Conservation (phyloP, 1,140 invertebrate genomes). For the Marisa cornuarietis region DNA sequence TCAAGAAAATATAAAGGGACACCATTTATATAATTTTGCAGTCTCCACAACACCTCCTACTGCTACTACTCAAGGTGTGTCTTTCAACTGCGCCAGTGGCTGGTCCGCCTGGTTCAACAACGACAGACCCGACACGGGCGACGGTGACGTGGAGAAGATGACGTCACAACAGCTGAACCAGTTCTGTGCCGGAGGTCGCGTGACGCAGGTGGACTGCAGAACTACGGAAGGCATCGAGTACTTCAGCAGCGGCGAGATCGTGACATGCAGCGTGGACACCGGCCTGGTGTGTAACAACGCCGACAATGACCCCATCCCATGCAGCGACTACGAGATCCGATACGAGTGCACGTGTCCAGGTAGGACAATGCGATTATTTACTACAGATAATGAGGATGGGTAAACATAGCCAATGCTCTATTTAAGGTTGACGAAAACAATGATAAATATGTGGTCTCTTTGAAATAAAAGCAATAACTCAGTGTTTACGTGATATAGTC, state of each 20-base stretch:
- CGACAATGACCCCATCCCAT: conserved; percentile 49
- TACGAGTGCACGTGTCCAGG: conserved; percentile 63
- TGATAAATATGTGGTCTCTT: too few relatives aligned
- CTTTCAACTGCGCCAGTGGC: conserved; percentile 26
- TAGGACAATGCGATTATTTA: conserved; percentile 5
- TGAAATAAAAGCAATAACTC: too few relatives aligned
- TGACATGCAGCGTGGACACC: conserved; percentile 25
- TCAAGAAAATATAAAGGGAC: too few relatives aligned
- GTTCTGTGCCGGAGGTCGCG: conserved; percentile 30
- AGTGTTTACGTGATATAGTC: too few relatives aligned
- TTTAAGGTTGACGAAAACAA: too few relatives aligned
- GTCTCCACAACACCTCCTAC: background rate
- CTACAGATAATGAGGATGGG: too few relatives aligned
- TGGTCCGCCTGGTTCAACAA: conserved; percentile 42
- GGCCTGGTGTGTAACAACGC: conserved; percentile 26
- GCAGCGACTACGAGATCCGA: conserved; percentile 64
- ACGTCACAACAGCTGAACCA: conserved; percentile 30
- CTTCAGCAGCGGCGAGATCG: conserved; percentile 24
- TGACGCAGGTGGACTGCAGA: conserved; percentile 29
- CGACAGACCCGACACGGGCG: conserved; percentile 32
- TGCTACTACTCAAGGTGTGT: conserved; percentile 3
- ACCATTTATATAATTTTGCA: too few relatives aligned
- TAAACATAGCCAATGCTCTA: too few relatives aligned
- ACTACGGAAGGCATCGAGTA: conserved; percentile 21
- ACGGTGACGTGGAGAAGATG: conserved; percentile 40